These are phyloP conservation scores for Channa striata DNA, from an alignment of 2,797 vertebrate species.

Conservation along the genomic window DNA sequence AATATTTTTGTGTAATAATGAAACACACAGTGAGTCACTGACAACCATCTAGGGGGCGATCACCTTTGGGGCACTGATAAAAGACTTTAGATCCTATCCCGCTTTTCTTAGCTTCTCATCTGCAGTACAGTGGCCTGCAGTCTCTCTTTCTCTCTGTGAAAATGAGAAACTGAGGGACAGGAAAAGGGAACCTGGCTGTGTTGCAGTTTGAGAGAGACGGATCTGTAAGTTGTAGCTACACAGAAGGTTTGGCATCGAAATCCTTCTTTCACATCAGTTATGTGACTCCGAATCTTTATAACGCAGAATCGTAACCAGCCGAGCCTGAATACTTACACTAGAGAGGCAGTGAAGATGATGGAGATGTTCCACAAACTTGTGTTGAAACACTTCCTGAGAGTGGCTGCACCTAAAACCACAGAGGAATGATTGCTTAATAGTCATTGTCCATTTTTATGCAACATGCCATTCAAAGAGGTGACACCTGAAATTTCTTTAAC, in stretches of 20 bases:
- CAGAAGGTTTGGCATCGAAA: conserved; percentile 21
- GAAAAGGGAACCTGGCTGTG: background rate
- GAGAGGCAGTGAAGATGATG: conserved; percentile 23
- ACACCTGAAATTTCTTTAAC: background rate
- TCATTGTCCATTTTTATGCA: too few relatives aligned
- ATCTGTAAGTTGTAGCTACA: conserved; percentile 4
- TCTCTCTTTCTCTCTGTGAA: background rate
- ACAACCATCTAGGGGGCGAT: background rate
- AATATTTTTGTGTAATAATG: background rate
- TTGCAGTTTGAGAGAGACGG: background rate
- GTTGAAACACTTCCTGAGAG: background rate
- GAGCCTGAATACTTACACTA: conserved; percentile 29
- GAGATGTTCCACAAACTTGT: conserved; percentile 12
- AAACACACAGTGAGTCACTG: background rate
- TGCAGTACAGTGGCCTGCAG: background rate
- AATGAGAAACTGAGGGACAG: background rate
- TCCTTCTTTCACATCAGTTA: conserved; percentile 34
- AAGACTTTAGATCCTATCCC: conserved; percentile 9
- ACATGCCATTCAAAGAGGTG: background rate
- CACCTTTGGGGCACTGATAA: background rate
- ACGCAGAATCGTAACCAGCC: conserved; percentile 12
- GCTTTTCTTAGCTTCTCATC: conserved; percentile 5
- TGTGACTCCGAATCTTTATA: conserved; percentile 36
- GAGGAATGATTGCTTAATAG: background rate
- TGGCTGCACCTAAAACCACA: background rate